Base-by-base conservation (phyloP, 2,113 vertebrate species). In the Daubentonia madagascariensis region DNA sequence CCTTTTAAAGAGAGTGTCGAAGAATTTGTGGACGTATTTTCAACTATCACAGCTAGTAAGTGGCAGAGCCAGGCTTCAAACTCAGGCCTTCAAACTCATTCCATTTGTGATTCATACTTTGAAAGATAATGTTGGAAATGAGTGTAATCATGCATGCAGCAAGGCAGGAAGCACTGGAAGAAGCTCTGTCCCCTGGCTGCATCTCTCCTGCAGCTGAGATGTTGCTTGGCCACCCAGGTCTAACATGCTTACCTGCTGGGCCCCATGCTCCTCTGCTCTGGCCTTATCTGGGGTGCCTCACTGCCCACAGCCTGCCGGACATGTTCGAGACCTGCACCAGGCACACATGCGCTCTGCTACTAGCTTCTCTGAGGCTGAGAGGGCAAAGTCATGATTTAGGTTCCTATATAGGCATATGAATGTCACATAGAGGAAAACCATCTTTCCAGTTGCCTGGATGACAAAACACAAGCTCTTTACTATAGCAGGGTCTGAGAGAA, bases 381-480 rank as follows among this genome's bases (percentile, higher is more conserved):
- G 50, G 20, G 16, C 80, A 87, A 68, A 79, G 68, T 68, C 32
- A 32, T 45, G 16, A 73, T 72, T 88, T 72, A 40, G 37, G n/a
- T 88, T 85, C 79, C 86, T n/a, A 4, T 2, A 0, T 4, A 43
- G 68, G 17, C 28, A 54, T 37, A 54, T 6, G 78, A 59, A 86
- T 12, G 52, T 67, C 23, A 37, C 1, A 10, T 6, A 63, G 59
- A 75, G 61, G 54, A 54, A 80, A 87, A 67, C 37, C 5, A n/a
- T 81, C 67, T 79, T 67, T 91, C 59, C 28, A 63, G 12, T 40
- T 23, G 12, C 28, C 52, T 57, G 30, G 48, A 25, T 25, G n/a
- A 95, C 48, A 75, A 43, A 96, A 61, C 32, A 54, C 11, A 72
- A 92, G 81, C 45, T 96, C 23, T 75, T 83, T 37, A 80, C 43